A percentile compares a stretch with the other conserved stretches of the same genome.
Evolutionary conservation across 2,113 vertebrate genomes (phyloP).

Genomic region (Erinaceus europaeus): DNA sequence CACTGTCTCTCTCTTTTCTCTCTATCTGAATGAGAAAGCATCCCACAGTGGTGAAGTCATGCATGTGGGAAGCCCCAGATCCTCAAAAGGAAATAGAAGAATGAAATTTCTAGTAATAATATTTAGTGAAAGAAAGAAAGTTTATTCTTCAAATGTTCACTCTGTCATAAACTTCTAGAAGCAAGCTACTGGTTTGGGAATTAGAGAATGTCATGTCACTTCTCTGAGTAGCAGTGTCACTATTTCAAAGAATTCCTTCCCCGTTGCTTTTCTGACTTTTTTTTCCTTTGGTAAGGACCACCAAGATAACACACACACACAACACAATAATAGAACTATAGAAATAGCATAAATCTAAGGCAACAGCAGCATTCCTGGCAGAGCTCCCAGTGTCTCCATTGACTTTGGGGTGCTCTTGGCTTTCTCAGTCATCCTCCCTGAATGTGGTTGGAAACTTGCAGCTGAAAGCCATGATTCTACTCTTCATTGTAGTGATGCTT

Average conservation of each 20-base stretch:
- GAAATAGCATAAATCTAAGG: not conserved
- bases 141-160: not conserved
- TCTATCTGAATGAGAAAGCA: no score
- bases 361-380: not conserved
- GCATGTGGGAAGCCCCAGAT: no score
- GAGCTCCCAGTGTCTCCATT: no score
- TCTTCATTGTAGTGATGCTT: not conserved
- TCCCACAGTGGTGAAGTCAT: no score
- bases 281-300: not conserved
- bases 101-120: no score
- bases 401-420: not conserved
- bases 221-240: not conserved
- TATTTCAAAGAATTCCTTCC: not conserved
- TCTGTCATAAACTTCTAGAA: not conserved
- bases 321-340: not conserved
- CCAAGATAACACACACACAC: not conserved
- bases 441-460: rapidly evolving
- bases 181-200: not conserved
- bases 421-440: not conserved
- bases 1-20: no score
- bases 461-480: not conserved
- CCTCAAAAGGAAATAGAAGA: no score
- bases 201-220: not conserved
- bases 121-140: no score
- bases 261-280: not conserved